A percentile compares a stretch with the other conserved stretches of the same genome.
phyloP scores from a whole-genome alignment of 1,140 invertebrate species.

The Calliphora vicina region DNA sequence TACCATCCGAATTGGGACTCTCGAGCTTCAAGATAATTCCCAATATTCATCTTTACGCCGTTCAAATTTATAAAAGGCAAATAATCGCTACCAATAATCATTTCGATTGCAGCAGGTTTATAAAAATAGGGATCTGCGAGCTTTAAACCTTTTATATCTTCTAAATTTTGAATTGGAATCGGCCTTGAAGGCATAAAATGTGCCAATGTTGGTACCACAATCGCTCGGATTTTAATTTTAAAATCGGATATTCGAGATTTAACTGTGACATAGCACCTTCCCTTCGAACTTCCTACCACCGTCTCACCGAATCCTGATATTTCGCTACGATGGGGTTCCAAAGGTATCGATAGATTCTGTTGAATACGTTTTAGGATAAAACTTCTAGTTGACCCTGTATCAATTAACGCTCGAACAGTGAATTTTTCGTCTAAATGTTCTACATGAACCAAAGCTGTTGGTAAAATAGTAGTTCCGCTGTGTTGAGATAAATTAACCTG shows the following conservation, averaged over 20 bases:
- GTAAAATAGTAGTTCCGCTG: no score
- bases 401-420: no score
- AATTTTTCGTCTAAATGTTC: no score
- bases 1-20: neutral
- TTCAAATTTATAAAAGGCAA: neutral
- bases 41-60: neutral
- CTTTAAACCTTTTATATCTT: neutral
- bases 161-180: neutral
- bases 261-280: neutral
- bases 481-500: no score
- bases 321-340: no score
- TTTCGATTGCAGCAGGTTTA: neutral
- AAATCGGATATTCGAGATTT: neutral
- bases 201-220: neutral
- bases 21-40: neutral
- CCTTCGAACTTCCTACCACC: no score
- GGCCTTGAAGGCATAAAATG: no score
- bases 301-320: no score
- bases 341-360: no score
- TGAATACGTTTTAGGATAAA: no score
- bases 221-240: neutral
- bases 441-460: no score
- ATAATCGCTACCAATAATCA: constrained; percentile 22
- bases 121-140: constrained; percentile 18
- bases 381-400: no score